phyloP scores from a whole-genome alignment of 2,888 invertebrate genomes.

The Leucophenga maculata region DNA sequence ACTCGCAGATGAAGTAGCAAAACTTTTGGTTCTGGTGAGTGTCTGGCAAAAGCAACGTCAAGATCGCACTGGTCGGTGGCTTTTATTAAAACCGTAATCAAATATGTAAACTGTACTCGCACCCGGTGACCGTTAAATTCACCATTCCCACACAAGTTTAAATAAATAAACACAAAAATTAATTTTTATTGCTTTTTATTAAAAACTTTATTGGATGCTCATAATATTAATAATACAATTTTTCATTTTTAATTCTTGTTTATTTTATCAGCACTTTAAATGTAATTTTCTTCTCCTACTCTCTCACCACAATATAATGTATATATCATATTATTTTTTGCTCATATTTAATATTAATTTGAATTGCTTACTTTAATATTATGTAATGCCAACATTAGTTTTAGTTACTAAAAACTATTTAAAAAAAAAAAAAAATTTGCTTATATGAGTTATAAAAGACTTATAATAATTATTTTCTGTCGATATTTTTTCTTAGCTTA shows the following conservation, averaged over 20 bases:
- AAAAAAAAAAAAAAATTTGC: conserved; percentile 10
- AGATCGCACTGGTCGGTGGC: too few relatives aligned
- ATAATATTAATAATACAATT: conserved; percentile 30
- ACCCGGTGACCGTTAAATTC: too few relatives aligned
- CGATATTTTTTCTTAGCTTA: conserved; percentile 1
- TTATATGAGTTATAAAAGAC: background rate
- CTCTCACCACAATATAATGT: conserved; percentile 2
- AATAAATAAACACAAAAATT: background rate
- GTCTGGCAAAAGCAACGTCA: too few relatives aligned
- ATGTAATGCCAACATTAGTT: background rate
- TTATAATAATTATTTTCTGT: conserved; percentile 21
- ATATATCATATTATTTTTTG: conserved; percentile 5
- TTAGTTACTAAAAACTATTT: conserved; percentile 12
- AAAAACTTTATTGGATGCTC: conserved; percentile 28
- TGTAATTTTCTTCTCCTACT: background rate
- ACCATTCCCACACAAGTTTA: too few relatives aligned
- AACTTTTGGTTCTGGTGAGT: too few relatives aligned
- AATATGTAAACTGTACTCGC: too few relatives aligned
- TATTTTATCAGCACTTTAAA: conserved; percentile 13
- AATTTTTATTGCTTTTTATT: conserved; percentile 25
- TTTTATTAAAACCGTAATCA: too few relatives aligned
- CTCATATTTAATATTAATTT: conserved; percentile 33
- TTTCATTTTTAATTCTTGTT: background rate
- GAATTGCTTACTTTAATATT: background rate
- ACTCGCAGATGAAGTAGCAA: too few relatives aligned